These are phyloP conservation scores for Potorous gilbertii DNA, from an alignment of 2,797 vertebrate species.

Conservation along the genomic window DNA sequence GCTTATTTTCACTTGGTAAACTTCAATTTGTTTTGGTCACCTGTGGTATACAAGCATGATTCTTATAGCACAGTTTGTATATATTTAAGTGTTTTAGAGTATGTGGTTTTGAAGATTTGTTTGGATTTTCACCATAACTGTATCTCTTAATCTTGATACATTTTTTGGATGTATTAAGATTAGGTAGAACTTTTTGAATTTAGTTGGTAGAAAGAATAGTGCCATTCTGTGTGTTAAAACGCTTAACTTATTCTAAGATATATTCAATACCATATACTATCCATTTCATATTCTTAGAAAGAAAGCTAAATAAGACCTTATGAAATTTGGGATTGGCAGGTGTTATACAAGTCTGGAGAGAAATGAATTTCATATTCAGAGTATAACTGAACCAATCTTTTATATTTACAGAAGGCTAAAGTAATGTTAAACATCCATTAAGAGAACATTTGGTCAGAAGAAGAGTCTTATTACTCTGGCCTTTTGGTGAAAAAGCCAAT, in stretches of 20 bases:
- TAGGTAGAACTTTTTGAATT: constrained; percentile 73
- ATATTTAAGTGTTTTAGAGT: constrained; percentile 77
- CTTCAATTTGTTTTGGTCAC: constrained; percentile 44
- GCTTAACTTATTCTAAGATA: constrained; percentile 87
- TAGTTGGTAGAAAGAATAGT: constrained; percentile 76
- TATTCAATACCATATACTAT: constrained; percentile 65
- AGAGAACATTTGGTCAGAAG: constrained; percentile 58
- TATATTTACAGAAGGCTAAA: constrained; percentile 78
- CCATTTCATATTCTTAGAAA: constrained; percentile 77
- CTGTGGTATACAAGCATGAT: constrained; percentile 67
- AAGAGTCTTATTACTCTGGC: constrained; percentile 53
- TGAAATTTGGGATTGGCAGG: constrained; percentile 11
- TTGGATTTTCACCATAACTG: constrained; percentile 77
- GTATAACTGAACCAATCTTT: constrained; percentile 79
- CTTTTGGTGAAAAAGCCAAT: constrained; percentile 71
- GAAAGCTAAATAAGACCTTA: constrained; percentile 53
- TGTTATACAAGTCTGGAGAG: constrained; percentile 20
- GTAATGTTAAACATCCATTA: constrained; percentile 75
- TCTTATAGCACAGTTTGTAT: constrained; percentile 73
- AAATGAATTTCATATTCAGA: constrained; percentile 74
- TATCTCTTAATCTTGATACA: constrained; percentile 72
- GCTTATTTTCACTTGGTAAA: neutral
- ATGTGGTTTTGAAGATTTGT: constrained; percentile 72
- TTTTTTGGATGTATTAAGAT: constrained; percentile 77
- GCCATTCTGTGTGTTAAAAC: constrained; percentile 77